Base-by-base conservation (phyloP, 1,140 invertebrate genomes). In the Bombus confusus region DNA sequence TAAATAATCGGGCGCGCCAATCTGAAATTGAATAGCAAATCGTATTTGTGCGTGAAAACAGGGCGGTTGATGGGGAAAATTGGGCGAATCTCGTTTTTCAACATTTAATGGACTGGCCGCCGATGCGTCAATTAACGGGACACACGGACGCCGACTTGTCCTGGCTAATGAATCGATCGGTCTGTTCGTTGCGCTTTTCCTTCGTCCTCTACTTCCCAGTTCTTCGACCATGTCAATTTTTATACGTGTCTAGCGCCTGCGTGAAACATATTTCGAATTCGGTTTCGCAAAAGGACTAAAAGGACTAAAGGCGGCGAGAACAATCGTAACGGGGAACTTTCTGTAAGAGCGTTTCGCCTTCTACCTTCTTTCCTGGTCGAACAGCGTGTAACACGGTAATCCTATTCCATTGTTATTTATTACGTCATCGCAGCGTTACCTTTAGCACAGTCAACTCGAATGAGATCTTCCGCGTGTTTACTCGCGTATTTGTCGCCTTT, bases 11-110 rank as follows among this genome's bases (percentile, higher is more conserved):
- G 25, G 1, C 47, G 5, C 6, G 47, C 47, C 47, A 52, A n/a
- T 9, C 43, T 37, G 62, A 76, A 83, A 83, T 83, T 77, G 73
- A 83, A 83, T 83, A 76, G n/a, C 73, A 47, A 83, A 83, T 77
- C 43, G 59, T 68, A 43, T 76, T 76, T 68, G 73, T 13, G 62
- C 43, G 43, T 57, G 72, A 28, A 52, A 52, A 76, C 10, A 12
- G 28, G 28, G 0, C 4, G 2, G 31, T 57, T 1, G n/a, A 12
- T 2, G 13, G 5, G n/a, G 3, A 22, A 28, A 34, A 18, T 41
- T 5, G 22, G 18, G 25, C 28, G 3, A 28, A 52, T 18, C 39
- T 31, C 10, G 37, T 41, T 83, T 76, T 83, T 83, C 41, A 68
- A 64, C 22, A 1, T 68, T 76, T 76, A 66, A 83, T 76, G 39